Evolutionary conservation across 2,113 vertebrate species (phyloP).

Genomic region (Pseudopipra pipra): DNA sequence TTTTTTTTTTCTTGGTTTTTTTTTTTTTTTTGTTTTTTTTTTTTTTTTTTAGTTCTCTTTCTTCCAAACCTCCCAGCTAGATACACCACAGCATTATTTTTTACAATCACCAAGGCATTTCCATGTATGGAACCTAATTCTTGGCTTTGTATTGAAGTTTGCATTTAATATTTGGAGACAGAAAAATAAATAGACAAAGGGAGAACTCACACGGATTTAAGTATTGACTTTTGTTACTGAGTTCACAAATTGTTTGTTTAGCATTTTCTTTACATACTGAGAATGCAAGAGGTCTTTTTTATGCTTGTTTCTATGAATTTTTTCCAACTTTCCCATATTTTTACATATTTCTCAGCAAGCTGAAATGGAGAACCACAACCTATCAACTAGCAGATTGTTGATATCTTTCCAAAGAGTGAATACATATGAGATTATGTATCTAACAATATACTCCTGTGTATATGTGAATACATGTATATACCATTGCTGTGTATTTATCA

Average conservation of each 20-base stretch:
- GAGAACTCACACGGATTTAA: conserved; percentile 48
- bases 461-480: neutral
- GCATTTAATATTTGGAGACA: conserved; percentile 55
- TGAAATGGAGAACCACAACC: neutral
- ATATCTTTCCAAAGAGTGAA: neutral
- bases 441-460: neutral
- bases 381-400: neutral
- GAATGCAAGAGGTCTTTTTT: conserved; percentile 21
- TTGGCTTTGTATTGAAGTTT: conserved; percentile 60
- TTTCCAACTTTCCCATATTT: neutral
- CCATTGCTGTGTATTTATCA: neutral
- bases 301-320: neutral
- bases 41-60: conserved; percentile 9
- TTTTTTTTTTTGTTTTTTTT: conserved; percentile 11
- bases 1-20: conserved; percentile 58
- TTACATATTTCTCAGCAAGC: neutral
- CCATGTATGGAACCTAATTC: conserved; percentile 48
- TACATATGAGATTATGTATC: neutral
- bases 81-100: conserved; percentile 53
- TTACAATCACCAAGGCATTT: conserved; percentile 45
- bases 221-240: conserved; percentile 44
- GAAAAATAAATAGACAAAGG: conserved; percentile 63
- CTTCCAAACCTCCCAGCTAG: conserved; percentile 64
- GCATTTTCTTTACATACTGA: conserved; percentile 13
- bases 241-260: conserved; percentile 25